phyloP scores from a whole-genome alignment of 2,888 invertebrate species.

The Thereva nobilitata region DNA sequence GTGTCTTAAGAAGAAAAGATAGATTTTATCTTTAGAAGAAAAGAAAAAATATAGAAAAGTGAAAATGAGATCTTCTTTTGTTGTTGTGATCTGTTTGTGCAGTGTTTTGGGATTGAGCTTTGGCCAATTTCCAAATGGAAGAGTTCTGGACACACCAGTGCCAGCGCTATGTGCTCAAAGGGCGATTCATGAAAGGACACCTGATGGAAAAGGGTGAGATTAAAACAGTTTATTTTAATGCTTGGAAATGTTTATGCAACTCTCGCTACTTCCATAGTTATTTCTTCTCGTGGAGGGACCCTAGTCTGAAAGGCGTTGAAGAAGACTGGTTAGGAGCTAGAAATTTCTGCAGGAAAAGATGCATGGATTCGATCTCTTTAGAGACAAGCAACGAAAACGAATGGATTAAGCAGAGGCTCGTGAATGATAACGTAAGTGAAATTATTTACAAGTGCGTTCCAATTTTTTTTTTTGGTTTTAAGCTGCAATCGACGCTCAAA shows the following conservation, averaged over 20 bases:
- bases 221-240: not conserved
- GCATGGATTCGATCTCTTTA: slow-evolving; percentile 86
- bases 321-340: slow-evolving; percentile 84
- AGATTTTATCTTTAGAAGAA: not conserved
- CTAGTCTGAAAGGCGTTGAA: slow-evolving; percentile 72
- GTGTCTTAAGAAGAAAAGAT: no score
- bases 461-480: no score
- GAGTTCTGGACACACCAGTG: slow-evolving; percentile 78
- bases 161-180: slow-evolving; percentile 76
- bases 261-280: slow-evolving; percentile 64
- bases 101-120: slow-evolving; percentile 40
- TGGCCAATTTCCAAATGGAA: slow-evolving; percentile 76
- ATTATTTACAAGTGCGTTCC: no score
- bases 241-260: not conserved
- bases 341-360: slow-evolving; percentile 84
- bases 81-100: not conserved
- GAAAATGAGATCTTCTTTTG: slow-evolving; percentile 17
- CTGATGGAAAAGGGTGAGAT: slow-evolving; percentile 68
- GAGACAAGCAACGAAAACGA: slow-evolving; percentile 87
- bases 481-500: no score
- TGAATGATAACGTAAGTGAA: slow-evolving; percentile 72
- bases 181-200: slow-evolving; percentile 70
- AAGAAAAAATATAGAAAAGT: not conserved
- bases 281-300: slow-evolving; percentile 87
- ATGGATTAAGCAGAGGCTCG: slow-evolving; percentile 79